phyloP scores from a whole-genome alignment of 2,888 invertebrate species.

The Cantharis flavilabris region DNA sequence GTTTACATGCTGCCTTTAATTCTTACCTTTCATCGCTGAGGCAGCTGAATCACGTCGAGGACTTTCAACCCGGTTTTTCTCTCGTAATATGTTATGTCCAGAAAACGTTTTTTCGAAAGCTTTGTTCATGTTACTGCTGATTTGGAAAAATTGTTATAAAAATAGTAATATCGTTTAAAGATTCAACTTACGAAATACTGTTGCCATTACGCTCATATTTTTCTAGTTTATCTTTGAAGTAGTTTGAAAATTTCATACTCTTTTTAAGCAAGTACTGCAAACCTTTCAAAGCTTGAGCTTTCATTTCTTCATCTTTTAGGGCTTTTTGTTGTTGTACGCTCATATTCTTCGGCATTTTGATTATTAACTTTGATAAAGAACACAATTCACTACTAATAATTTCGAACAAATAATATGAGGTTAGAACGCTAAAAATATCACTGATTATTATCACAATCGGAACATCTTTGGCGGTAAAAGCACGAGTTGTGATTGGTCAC shows the following conservation, averaged over 20 bases:
- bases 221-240: slow-evolving; percentile 34
- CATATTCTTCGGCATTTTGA: neutral
- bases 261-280: slow-evolving; percentile 37
- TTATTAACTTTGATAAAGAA: neutral
- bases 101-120: neutral
- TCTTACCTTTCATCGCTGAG: neutral
- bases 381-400: neutral
- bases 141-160: neutral
- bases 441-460: too few relatives aligned
- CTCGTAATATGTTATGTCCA: neutral
- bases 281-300: slow-evolving; percentile 35
- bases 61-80: neutral
- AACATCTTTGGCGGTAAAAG: neutral
- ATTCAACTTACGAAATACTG: neutral
- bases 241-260: slow-evolving; percentile 38
- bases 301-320: slow-evolving; percentile 6
- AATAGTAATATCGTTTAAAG: neutral
- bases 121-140: neutral
- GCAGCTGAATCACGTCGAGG: neutral
- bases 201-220: neutral
- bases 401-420: neutral
- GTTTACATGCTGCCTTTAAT: neutral
- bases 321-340: neutral
- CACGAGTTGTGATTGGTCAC: neutral
- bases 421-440: neutral